Evolutionary conservation across 2,797 vertebrate species (phyloP), one percentile per base, ranked within the genome.

Genomic region (Myotis pilosus): DNA sequence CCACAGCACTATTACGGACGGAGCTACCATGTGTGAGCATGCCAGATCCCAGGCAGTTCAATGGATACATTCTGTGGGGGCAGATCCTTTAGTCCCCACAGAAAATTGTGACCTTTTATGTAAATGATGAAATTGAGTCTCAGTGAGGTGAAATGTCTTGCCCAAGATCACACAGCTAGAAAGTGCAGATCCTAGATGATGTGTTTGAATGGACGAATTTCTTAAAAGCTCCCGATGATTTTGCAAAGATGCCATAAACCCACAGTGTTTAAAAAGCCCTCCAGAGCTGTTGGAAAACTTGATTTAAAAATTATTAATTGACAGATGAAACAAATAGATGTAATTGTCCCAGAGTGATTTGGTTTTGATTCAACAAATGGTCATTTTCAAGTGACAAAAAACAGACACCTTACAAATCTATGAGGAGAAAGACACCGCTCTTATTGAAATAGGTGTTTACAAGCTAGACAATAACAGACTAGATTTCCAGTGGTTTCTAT

Each of bases 291-390:
- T 84, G 41, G n/a, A 71, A 94, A 82, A 71, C 86, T 74, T 71
- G 38, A 30, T 85, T 76, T 41, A 60, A 62, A 94, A 89, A 93
- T n/a, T 30, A 62, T 53, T 10, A 25, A 66, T 76, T 91, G 85
- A 44, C 8, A 55, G 47, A 13, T 89, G 23, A 64, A 89, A 55
- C 64, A 38, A 93, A 87, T 36, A 82, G 10, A 38, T 81, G 22
- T 5, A n/a, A 57, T 51, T 80, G 3, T 55, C 89, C 47, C 41
- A 81, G 20, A 82, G 5, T 55, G 22, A 64, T 68, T 87, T 75
- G n/a, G 1, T 95, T 95, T 89, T 88, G 44, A 93, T 81, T 86
- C 62, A 60, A 80, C 20, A 78, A 82, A 80, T 1, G 16, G 41
- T 57, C 28, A 12, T 62, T 33, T 71, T 44, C 69, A 57, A 72